phyloP scores from a whole-genome alignment of 2,113 vertebrate species.

The Sinocyclocheilus grahami region DNA sequence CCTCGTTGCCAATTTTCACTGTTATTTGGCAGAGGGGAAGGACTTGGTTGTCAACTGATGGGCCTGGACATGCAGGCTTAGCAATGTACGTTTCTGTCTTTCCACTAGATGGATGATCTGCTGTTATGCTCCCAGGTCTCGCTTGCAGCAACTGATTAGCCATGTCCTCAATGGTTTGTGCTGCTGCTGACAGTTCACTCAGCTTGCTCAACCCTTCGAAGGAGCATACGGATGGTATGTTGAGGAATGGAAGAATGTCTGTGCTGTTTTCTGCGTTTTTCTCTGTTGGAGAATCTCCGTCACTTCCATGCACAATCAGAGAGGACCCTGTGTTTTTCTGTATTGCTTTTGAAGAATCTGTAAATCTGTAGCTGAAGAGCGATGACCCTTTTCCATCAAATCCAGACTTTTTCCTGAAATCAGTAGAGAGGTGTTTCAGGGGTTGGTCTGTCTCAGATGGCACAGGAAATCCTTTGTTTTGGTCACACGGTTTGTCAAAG shows the following conservation, averaged over 20 bases:
- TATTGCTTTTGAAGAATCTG: constrained; percentile 78
- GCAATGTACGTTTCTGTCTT: constrained; percentile 96
- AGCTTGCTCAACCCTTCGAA: constrained; percentile 77
- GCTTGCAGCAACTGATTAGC: constrained; percentile 74
- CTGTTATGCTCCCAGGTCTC: constrained; percentile 67
- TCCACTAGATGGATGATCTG: constrained; percentile 69
- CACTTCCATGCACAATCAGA: constrained; percentile 75
- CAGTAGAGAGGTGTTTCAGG: constrained; percentile 26
- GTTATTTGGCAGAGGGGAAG: constrained; percentile 97
- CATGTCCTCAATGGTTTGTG: constrained; percentile 75
- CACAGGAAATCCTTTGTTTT: constrained; percentile 57
- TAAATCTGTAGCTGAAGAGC: constrained; percentile 78
- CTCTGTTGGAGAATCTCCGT: constrained; percentile 57
- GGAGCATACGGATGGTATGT: constrained; percentile 61
- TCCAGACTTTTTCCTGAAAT: constrained; percentile 53
- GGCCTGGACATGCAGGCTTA: constrained; percentile 92
- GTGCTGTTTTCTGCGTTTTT: constrained; percentile 60
- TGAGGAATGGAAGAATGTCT: constrained; percentile 64
- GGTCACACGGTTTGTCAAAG: constrained; percentile 69
- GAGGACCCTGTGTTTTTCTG: constrained; percentile 81
- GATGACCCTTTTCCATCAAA: constrained; percentile 65
- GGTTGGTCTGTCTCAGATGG: constrained; percentile 57
- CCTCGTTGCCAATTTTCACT: constrained; percentile 96
- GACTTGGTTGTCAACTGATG: constrained; percentile 83
- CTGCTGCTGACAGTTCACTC: constrained; percentile 75